Base-by-base conservation (phyloP, 1,140 invertebrate species). In the Globodera ellingtonae region DNA sequence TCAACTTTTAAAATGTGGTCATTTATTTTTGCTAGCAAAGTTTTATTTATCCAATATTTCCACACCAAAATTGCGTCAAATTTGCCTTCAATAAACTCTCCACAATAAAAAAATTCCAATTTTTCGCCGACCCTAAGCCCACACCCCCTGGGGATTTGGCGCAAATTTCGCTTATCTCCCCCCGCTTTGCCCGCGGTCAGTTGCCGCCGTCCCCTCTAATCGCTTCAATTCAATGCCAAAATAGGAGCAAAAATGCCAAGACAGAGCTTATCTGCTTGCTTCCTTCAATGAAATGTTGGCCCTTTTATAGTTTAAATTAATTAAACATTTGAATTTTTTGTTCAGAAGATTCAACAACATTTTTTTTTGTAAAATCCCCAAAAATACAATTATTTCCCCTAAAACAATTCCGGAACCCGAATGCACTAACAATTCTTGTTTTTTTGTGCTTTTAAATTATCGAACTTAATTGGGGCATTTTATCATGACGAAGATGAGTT, bases 101-200 rank as follows among this genome's bases (percentile, higher is more conserved):
- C 59, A 65, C n/a, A 15, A 15, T 21, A 65, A 15, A 13, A 13
- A 65, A 65, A 15, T 65, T 21, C 59, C 59, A 65, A 15, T 65
- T 65, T 65, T 21, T 65, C 3, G 59, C 59, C 59, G 13, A 21
- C 59, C 3, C 3, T 65, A 13, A 65, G 59, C 59, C n/a, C 59
- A 2, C 59, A 1, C 59, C n/a, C 59, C 59, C 59, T 65, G 21
- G 59, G 59, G 59, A 65, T 65, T 65, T 65, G 21, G 59, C 59
- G 59, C 59, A 65, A 65, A 65, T 65, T 65, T 65, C 59, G 59
- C 59, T 65, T 65, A 65, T 65, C 59, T 65, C 59, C n/a, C n/a
- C 59, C 59, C n/a, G 13, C 59, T 21, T 65, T 65, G 13, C n/a
- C 59, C 59, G 21, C 59, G 59, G 13, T 21, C 13, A 65, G 21